These are phyloP conservation scores for Cyanistes caeruleus DNA, from an alignment of 2,113 vertebrate species.

Conservation along the genomic window DNA sequence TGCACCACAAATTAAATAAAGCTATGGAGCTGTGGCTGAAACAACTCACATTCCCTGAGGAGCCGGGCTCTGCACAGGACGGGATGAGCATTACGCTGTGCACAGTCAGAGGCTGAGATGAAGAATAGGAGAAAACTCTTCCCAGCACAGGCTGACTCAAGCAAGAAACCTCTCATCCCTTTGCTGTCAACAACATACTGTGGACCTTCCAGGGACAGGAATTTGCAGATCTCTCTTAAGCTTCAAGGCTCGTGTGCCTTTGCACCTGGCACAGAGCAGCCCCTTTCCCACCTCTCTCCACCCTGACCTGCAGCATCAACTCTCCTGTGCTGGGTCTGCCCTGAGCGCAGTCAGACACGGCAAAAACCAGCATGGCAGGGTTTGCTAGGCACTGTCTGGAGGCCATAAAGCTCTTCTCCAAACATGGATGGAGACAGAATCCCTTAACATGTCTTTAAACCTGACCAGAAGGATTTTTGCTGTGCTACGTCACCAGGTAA, in stretches of 20 bases:
- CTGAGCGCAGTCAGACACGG: fast-evolving
- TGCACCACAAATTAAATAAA: background rate
- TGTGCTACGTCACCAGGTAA: background rate
- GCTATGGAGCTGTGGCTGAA: background rate
- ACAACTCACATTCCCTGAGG: background rate
- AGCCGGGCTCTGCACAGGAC: background rate
- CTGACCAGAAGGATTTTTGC: background rate
- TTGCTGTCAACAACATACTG: background rate
- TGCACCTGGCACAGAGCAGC: fast-evolving
- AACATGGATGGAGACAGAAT: background rate
- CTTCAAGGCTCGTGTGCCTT: background rate
- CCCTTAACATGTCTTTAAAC: background rate
- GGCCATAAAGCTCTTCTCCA: background rate
- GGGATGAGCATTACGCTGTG: background rate
- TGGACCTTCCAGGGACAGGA: background rate
- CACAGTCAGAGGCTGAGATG: background rate
- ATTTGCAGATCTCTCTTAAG: background rate
- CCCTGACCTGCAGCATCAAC: background rate
- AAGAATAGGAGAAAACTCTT: background rate
- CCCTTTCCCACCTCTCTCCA: background rate
- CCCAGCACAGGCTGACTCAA: background rate
- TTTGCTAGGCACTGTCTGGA: background rate
- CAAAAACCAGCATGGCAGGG: background rate
- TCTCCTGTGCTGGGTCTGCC: background rate
- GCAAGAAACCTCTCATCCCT: background rate